Conservation (phyloP, 2,888 invertebrate species). For the Entomobrya proxima region DNA sequence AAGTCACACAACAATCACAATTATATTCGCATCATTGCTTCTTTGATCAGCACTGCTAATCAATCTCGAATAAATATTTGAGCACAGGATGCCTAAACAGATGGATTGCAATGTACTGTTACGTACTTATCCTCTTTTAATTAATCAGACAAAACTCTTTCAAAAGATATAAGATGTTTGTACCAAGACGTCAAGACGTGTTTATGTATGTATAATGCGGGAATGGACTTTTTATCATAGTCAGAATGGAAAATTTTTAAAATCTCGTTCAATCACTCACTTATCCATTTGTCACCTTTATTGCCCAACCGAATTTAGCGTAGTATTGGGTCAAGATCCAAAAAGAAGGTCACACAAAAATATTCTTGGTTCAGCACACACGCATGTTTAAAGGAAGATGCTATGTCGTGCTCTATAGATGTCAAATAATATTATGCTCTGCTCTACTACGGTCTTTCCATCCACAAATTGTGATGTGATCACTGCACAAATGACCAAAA, state of each 20-base stretch:
- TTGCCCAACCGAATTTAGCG: constrained; percentile 24
- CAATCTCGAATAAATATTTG: neutral
- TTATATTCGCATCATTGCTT: no score
- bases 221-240: neutral
- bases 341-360: constrained; percentile 27
- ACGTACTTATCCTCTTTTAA: no score
- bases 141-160: no score
- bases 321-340: constrained; percentile 36
- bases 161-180: no score
- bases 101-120: no score
- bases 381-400: constrained; percentile 13
- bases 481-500: constrained; percentile 55
- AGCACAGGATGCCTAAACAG: neutral
- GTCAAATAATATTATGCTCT: neutral
- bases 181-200: no score
- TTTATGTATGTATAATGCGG: neutral
- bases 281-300: constrained; percentile 8
- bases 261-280: constrained; percentile 3
- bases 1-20: constrained; percentile 27
- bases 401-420: neutral
- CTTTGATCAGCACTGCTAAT: no score
- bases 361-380: neutral
- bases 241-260: constrained; percentile 66
- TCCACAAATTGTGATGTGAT: neutral
- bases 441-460: neutral